These are phyloP conservation scores for Microchirus variegatus DNA, from an alignment of 2,797 vertebrate genomes.

Conservation along the genomic window DNA sequence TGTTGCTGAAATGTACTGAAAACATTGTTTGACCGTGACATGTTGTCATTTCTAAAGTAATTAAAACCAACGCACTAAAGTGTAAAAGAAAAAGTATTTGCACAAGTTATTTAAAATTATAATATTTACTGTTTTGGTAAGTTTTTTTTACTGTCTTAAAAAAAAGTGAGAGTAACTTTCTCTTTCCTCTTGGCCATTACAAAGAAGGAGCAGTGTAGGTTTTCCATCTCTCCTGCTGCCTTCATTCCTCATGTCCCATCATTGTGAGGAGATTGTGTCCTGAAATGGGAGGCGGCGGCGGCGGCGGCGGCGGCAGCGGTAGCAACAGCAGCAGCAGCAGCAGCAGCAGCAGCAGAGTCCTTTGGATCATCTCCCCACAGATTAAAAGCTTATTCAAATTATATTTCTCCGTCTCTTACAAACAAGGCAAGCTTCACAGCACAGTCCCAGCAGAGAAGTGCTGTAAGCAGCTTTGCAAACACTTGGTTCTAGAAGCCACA, in stretches of 20 bases:
- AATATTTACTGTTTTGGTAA: too few relatives aligned
- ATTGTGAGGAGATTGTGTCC: slow-evolving; percentile 65
- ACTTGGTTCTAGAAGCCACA: slow-evolving; percentile 64
- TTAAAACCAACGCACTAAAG: too few relatives aligned
- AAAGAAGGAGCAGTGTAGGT: slow-evolving; percentile 26
- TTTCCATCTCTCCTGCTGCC: slow-evolving; percentile 32
- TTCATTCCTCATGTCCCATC: slow-evolving; percentile 50
- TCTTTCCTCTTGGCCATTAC: slow-evolving; percentile 30
- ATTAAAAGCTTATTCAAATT: slow-evolving; percentile 81
- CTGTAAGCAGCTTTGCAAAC: slow-evolving; percentile 76
- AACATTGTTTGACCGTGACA: too few relatives aligned
- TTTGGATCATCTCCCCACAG: slow-evolving; percentile 74
- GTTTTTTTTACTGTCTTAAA: too few relatives aligned
- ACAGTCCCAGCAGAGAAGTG: slow-evolving; percentile 64
- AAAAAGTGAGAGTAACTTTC: neutral
- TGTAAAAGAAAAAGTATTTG: too few relatives aligned
- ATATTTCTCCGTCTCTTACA: slow-evolving; percentile 66
- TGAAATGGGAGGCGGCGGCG: slow-evolving; percentile 53
- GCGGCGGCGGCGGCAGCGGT: too few relatives aligned
- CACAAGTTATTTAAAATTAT: too few relatives aligned
- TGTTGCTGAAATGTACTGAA: too few relatives aligned
- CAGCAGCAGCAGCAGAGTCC: slow-evolving; percentile 48
- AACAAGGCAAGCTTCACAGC: slow-evolving; percentile 65
- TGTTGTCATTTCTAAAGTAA: too few relatives aligned
- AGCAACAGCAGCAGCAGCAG: slow-evolving; percentile 26